phyloP scores from a whole-genome alignment of 2,888 invertebrate genomes.

The Sialis fuliginosa region DNA sequence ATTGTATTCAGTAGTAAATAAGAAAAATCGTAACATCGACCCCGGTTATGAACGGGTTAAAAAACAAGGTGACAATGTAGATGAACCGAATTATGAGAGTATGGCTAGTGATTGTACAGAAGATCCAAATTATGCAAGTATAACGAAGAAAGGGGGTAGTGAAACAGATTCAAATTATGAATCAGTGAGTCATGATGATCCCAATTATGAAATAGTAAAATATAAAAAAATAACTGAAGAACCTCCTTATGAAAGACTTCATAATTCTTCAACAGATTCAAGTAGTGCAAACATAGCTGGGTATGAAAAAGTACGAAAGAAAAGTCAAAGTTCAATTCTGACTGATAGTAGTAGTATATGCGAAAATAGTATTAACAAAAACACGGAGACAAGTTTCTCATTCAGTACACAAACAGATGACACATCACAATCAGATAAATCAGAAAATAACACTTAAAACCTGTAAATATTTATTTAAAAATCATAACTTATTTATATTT shows the following conservation, averaged over 20 bases:
- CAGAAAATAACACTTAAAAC: too few species aligned
- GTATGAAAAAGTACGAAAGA: background rate
- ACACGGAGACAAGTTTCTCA: too few species aligned
- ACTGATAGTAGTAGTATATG: too few species aligned
- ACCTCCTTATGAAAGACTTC: constrained; percentile 49
- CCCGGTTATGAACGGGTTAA: constrained; percentile 34
- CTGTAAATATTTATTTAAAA: too few species aligned
- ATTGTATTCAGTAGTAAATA: constrained; percentile 17
- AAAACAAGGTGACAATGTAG: constrained; percentile 26
- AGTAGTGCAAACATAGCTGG: background rate
- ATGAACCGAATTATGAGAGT: constrained; percentile 61
- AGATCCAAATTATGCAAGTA: constrained; percentile 40
- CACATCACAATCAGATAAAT: too few species aligned
- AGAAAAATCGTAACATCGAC: constrained; percentile 22
- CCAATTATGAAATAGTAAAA: constrained; percentile 59
- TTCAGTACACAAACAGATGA: too few species aligned
- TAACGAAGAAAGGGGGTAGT: constrained; percentile 28
- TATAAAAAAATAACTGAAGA: constrained; percentile 44
- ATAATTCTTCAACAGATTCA: constrained; percentile 11
- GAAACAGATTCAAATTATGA: constrained; percentile 57
- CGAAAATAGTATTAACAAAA: too few species aligned
- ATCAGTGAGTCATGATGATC: constrained; percentile 48
- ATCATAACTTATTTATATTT: too few species aligned
- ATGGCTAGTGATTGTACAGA: constrained; percentile 32
- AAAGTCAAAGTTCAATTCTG: background rate